Base-by-base conservation (phyloP, 2,113 vertebrate species). In the Microtus montanus region DNA sequence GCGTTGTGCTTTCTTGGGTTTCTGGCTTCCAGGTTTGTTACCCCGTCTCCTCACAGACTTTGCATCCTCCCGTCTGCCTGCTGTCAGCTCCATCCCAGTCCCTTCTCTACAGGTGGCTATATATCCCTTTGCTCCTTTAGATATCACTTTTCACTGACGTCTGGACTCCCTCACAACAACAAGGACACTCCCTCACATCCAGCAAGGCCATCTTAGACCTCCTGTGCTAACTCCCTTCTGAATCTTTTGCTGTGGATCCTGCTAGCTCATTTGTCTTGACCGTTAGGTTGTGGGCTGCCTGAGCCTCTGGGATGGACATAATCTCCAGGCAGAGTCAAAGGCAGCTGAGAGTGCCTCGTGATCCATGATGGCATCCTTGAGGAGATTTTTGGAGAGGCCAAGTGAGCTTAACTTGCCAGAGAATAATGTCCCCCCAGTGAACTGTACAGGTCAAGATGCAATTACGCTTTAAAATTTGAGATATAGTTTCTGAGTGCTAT, bases 381-480 rank as follows among this genome's bases (percentile, higher is more conserved):
- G 74, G 54, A 84, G 33, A 44, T 84, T 79, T 38, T 68, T 20
- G 12, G 13, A 47, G 19, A 90, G 38, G 79, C 8, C 35, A 68
- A 82, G 44, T 38, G 70, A 87, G 30, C 73, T 91, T 91, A 66
- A 78, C 66, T 49, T 93, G 49, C 0, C 7, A 19, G 64, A 80
- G n/a, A 93, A 63, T 15, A 86, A 80, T 41, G 52, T 90, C 35
- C 7, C 80, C 80, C 80, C 20, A 7, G 19, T 54, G 66, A 85
- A 82, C 44, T 88, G 33, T 20, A 35, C 3, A 78, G 41, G 66
- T 64, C 88, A 86, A 9, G 3, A 64, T 83, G 85, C 15, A 89
- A 19, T 71, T 88, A 77, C 70, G 15, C 54, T 80, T 41, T 95
- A 82, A 74, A 49, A 86, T 82, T 44, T 86, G 84, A 80, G 91